Conservation (phyloP, 2,797 vertebrate species). For the Falco berigora region DNA sequence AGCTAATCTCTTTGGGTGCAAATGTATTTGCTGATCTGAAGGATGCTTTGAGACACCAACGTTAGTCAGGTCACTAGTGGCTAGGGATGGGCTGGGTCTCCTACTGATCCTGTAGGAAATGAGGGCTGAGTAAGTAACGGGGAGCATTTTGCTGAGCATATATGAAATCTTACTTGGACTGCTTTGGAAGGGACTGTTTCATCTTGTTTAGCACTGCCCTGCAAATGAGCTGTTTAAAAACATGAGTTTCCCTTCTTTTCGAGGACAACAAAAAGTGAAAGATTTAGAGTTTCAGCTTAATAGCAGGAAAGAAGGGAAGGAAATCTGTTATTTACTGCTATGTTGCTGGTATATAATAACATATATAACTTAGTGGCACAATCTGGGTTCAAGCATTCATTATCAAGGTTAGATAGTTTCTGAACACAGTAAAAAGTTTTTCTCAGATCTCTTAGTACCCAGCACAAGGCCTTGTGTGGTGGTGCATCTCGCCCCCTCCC, state of each 20-base stretch:
- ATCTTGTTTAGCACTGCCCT: neutral
- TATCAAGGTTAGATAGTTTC: neutral
- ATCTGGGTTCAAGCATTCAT: neutral
- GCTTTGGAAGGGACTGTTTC: neutral
- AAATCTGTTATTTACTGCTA: constrained; percentile 11
- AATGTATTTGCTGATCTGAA: neutral
- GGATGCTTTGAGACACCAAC: neutral
- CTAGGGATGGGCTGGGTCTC: neutral
- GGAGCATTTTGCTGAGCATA: neutral
- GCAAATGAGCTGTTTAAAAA: neutral
- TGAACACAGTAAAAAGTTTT: neutral
- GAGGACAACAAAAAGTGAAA: neutral
- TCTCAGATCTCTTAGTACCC: neutral
- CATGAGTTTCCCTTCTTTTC: neutral
- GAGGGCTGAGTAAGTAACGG: neutral
- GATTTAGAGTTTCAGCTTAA: neutral
- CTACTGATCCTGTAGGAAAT: neutral
- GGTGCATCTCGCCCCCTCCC: no score
- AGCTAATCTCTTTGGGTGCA: neutral
- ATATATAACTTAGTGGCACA: neutral
- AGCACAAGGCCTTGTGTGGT: neutral
- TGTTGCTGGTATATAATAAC: neutral
- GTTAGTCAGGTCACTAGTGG: neutral
- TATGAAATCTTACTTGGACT: neutral
- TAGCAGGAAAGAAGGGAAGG: neutral